phyloP scores from a whole-genome alignment of 2,797 vertebrate genomes.

The Enteromius fasciolatus region DNA sequence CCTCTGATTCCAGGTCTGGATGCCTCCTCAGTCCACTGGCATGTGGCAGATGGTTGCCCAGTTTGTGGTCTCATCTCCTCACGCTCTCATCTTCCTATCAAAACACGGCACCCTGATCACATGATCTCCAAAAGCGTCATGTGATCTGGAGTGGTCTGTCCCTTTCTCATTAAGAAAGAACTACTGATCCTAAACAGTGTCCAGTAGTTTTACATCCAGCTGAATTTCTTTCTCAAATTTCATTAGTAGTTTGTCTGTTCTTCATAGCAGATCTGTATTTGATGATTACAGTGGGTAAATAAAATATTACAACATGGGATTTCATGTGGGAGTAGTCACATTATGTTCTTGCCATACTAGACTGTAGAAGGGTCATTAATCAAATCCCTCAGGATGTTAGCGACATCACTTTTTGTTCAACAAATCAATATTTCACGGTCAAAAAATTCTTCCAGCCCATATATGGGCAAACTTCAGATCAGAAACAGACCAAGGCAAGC shows the following conservation, averaged over 20 bases:
- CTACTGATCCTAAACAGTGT: conserved; percentile 28
- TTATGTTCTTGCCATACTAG: conserved; percentile 3
- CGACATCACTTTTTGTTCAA: conserved; percentile 20
- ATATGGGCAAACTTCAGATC: conserved; percentile 46
- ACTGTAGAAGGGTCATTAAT: conserved; percentile 12
- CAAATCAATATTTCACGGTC: conserved; percentile 18
- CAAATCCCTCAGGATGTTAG: conserved; percentile 23
- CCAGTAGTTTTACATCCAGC: conserved; percentile 37
- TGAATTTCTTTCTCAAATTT: conserved; percentile 35
- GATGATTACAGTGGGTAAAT: background rate
- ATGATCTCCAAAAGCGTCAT: conserved; percentile 43
- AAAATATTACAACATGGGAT: background rate
- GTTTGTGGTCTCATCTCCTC: conserved; percentile 66
- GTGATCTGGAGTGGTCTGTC: conserved; percentile 24
- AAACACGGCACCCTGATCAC: conserved; percentile 54
- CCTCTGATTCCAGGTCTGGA: conserved; percentile 67
- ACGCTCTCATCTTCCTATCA: conserved; percentile 63
- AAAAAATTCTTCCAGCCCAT: conserved; percentile 36
- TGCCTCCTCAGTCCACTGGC: conserved; percentile 64
- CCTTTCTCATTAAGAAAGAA: conserved; percentile 35
- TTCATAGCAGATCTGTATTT: background rate
- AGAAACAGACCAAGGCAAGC: conserved; percentile 48
- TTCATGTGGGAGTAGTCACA: conserved; percentile 1
- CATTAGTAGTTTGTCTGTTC: conserved; percentile 3
- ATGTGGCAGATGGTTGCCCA: conserved; percentile 75